A percentile compares a stretch with the other conserved stretches of the same genome.
These are phyloP conservation scores for Notechis scutatus DNA, from an alignment of 2,113 vertebrate species.

Conservation along the genomic window DNA sequence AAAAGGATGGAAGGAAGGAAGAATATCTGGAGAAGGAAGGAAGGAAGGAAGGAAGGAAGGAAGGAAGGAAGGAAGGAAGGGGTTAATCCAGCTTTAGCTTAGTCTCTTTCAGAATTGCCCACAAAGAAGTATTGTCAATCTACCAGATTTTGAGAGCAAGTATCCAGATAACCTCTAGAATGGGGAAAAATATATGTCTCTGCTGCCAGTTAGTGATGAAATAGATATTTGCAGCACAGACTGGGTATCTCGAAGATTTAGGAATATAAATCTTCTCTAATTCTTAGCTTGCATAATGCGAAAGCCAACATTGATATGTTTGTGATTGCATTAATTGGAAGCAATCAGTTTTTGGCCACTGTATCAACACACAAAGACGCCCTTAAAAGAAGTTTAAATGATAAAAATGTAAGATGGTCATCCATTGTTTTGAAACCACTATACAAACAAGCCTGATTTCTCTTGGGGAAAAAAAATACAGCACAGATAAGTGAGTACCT, in stretches of 20 bases:
- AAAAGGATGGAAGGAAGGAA: neutral
- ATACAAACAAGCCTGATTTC: too few species aligned
- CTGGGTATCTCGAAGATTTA: neutral
- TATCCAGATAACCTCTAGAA: too few species aligned
- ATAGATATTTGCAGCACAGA: neutral
- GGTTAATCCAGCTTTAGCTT: too few species aligned
- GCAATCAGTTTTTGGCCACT: neutral
- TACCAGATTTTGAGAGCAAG: too few species aligned
- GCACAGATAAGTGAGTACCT: too few species aligned
- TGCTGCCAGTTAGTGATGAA: too few species aligned
- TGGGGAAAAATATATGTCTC: too few species aligned
- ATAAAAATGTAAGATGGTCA: neutral
- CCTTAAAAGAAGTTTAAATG: neutral
- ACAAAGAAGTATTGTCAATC: too few species aligned
- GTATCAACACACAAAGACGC: neutral
- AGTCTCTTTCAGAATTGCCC: too few species aligned
- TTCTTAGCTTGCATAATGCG: neutral
- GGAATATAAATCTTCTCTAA: neutral
- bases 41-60: neutral
- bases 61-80: neutral
- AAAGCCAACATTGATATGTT: neutral
- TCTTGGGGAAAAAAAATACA: too few species aligned
- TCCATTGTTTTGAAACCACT: neutral
- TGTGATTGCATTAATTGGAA: neutral
- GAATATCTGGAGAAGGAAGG: neutral